Conservation (phyloP, 2,797 vertebrate genomes). For the Brachyrhaphis roseni region DNA sequence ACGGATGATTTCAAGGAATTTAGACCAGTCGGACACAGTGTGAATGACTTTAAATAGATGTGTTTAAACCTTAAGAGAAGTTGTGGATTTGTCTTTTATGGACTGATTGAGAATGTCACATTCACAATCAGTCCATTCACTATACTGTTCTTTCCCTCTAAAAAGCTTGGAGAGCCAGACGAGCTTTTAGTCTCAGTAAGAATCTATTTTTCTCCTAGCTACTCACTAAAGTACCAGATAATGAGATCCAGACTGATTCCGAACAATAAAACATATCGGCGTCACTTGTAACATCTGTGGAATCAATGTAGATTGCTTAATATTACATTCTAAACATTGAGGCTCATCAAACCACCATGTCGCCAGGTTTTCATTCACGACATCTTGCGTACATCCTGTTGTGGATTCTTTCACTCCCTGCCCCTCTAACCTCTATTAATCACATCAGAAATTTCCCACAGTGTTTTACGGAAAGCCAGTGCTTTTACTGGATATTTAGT, state of each 20-base stretch:
- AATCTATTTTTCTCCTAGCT: slow-evolving; percentile 12
- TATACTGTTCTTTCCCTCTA: background rate
- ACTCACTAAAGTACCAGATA: slow-evolving; percentile 4
- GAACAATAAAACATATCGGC: slow-evolving; percentile 42
- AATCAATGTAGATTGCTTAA: slow-evolving; percentile 46
- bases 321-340: slow-evolving; percentile 42
- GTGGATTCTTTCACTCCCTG: background rate
- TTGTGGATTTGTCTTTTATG: slow-evolving; percentile 1
- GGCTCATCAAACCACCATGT: slow-evolving; percentile 46
- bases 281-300: slow-evolving; percentile 40
- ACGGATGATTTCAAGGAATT: background rate
- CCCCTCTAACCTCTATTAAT: slow-evolving; percentile 12
- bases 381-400: slow-evolving; percentile 4
- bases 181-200: slow-evolving; percentile 19
- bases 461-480: background rate
- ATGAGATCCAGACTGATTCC: slow-evolving; percentile 52
- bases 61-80: background rate
- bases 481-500: background rate
- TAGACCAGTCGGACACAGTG: background rate
- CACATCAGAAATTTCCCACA: slow-evolving; percentile 9
- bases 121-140: too few relatives aligned
- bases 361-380: slow-evolving; percentile 15
- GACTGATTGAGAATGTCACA: slow-evolving; percentile 8
- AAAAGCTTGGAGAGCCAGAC: background rate
- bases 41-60: background rate